Percentiles rank a stretch among this genome's conserved stretches.
phyloP scores from a whole-genome alignment of 92 coral and sea anemone genomes.

The Blastomussa wellsi region DNA sequence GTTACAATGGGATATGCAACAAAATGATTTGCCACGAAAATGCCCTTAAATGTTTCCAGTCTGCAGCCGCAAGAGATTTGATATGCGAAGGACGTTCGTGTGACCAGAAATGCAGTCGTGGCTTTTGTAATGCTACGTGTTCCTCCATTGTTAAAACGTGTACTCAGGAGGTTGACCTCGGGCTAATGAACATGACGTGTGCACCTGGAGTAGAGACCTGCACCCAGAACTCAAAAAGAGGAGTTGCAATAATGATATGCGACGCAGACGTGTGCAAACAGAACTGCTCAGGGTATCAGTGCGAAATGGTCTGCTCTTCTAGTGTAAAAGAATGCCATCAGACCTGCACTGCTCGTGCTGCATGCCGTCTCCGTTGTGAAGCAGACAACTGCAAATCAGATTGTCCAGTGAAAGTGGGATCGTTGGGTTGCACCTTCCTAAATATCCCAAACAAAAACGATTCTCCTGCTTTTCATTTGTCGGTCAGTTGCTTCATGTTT shows the following conservation, averaged over 20 bases:
- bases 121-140: background rate
- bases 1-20: background rate
- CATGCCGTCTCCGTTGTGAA: background rate
- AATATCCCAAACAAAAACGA: background rate
- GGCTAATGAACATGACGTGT: conserved; percentile 43
- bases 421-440: background rate
- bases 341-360: background rate
- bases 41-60: background rate
- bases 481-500: background rate
- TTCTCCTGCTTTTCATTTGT: background rate
- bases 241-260: conserved; percentile 22
- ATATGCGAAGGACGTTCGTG: background rate
- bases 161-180: conserved; percentile 1
- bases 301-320: background rate
- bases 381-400: background rate
- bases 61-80: background rate
- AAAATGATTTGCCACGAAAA: background rate
- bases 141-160: background rate
- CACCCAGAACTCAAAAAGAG: conserved; percentile 13
- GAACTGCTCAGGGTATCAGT: background rate
- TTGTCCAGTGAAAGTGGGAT: background rate
- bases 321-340: background rate
- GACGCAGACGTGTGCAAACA: conserved; percentile 10
- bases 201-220: conserved; percentile 37
- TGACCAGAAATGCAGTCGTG: background rate